phyloP scores from a whole-genome alignment of 2,113 vertebrate species.

The Theropithecus gelada region DNA sequence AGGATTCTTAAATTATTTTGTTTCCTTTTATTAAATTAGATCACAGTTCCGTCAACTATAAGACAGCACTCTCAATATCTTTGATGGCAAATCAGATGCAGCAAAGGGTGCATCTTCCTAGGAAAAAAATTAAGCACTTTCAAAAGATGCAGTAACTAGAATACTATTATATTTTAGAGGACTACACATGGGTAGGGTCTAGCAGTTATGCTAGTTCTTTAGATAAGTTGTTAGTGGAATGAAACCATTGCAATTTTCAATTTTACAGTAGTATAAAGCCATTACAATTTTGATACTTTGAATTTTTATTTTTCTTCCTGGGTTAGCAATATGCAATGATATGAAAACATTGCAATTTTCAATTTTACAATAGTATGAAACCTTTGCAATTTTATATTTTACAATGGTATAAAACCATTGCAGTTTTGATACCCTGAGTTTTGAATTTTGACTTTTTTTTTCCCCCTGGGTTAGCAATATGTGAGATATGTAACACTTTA shows the following conservation, averaged over 20 bases:
- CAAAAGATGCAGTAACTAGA: not conserved
- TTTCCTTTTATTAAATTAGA: constrained; percentile 27
- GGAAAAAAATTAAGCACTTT: not conserved
- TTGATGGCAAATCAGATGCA: not conserved
- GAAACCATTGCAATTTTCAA: too few relatives aligned
- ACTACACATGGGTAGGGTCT: not conserved
- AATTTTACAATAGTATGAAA: not conserved
- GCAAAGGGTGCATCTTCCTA: not conserved
- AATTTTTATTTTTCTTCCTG: too few relatives aligned
- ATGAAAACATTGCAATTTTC: not conserved
- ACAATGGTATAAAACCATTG: not conserved
- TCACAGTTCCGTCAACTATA: not conserved
- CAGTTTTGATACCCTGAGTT: not conserved
- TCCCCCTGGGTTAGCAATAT: not conserved
- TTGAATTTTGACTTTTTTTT: not conserved
- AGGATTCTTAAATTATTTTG: not conserved
- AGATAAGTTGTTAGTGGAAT: not conserved
- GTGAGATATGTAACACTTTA: not conserved
- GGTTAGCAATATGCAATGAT: too few relatives aligned
- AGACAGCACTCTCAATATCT: not conserved
- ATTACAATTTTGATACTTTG: too few relatives aligned
- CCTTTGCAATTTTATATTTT: not conserved
- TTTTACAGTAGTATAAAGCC: too few relatives aligned
- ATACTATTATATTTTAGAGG: not conserved
- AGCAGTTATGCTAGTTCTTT: not conserved